phyloP scores from a whole-genome alignment of 1,140 invertebrate genomes.

The Drosophila leontia region DNA sequence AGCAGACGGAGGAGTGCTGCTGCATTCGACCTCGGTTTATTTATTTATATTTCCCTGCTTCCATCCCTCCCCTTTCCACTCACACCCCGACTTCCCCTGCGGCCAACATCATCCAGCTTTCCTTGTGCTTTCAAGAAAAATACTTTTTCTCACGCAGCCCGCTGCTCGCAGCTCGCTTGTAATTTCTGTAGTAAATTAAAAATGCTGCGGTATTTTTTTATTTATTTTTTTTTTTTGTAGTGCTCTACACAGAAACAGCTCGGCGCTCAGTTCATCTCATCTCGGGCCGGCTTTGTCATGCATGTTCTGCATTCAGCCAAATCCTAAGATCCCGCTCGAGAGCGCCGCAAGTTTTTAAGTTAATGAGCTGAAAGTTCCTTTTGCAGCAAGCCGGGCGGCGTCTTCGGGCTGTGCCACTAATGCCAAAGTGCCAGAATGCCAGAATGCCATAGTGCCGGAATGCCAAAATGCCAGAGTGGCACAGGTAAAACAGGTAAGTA shows the following conservation, averaged over 20 bases:
- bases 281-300: constrained; percentile 62
- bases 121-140: constrained; percentile 63
- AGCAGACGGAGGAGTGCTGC: constrained; percentile 31
- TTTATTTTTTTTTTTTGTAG: constrained; percentile 50
- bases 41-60: constrained; percentile 78
- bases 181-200: constrained; percentile 81
- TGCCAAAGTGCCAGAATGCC: constrained; percentile 11
- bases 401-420: constrained; percentile 26
- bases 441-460: constrained; percentile 11
- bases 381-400: constrained; percentile 26
- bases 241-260: constrained; percentile 49
- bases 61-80: not conserved
- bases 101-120: constrained; percentile 38
- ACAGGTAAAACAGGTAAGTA: constrained; percentile 11
- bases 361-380: constrained; percentile 68
- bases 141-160: constrained; percentile 66
- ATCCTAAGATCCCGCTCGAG: constrained; percentile 52
- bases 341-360: constrained; percentile 61
- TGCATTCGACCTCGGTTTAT: constrained; percentile 79
- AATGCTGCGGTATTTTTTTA: constrained; percentile 56
- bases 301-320: constrained; percentile 49
- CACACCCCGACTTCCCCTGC: not conserved
- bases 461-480: constrained; percentile 7
- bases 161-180: constrained; percentile 39
- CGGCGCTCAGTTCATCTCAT: constrained; percentile 34